Conservation (phyloP, 1,140 invertebrate genomes). For the Drosophila hydei region DNA sequence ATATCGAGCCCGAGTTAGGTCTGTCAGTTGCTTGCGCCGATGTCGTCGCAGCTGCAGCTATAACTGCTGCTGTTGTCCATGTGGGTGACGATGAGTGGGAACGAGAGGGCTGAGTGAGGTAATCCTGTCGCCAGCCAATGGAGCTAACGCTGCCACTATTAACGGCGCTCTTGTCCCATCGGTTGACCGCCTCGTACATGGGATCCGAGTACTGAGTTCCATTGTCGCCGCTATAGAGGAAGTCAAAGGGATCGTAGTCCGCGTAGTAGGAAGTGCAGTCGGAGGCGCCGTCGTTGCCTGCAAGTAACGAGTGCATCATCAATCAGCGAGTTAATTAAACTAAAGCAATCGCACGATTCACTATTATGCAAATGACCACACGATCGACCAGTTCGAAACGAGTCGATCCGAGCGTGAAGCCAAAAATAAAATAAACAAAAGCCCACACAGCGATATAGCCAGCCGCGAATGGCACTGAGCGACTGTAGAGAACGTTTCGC, state of each 20-base stretch:
- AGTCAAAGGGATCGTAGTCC: constrained; percentile 94
- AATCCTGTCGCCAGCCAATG: constrained; percentile 85
- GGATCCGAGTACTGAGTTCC: constrained; percentile 91
- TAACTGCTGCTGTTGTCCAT: background rate
- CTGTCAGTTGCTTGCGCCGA: constrained; percentile 28
- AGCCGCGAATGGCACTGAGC: constrained; percentile 15
- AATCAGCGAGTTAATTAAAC: constrained; percentile 38
- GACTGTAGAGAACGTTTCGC: constrained; percentile 54
- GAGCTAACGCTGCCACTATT: constrained; percentile 84
- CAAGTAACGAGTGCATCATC: constrained; percentile 79
- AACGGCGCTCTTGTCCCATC: constrained; percentile 85
- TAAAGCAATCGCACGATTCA: constrained; percentile 34
- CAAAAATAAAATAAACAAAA: constrained; percentile 69
- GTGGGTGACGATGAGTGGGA: constrained; percentile 21
- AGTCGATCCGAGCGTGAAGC: constrained; percentile 37
- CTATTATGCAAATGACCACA: constrained; percentile 64
- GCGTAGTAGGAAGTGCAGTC: constrained; percentile 89
- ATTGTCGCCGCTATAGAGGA: constrained; percentile 88
- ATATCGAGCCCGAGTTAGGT: constrained; percentile 52
- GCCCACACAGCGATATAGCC: constrained; percentile 2
- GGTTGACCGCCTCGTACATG: constrained; percentile 90
- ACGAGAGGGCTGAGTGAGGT: constrained; percentile 27
- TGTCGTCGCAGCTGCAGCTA: background rate
- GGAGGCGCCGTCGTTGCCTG: constrained; percentile 78
- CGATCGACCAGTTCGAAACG: constrained; percentile 24